phyloP scores from a whole-genome alignment of 2,797 vertebrate species.

The Antrozous pallidus region DNA sequence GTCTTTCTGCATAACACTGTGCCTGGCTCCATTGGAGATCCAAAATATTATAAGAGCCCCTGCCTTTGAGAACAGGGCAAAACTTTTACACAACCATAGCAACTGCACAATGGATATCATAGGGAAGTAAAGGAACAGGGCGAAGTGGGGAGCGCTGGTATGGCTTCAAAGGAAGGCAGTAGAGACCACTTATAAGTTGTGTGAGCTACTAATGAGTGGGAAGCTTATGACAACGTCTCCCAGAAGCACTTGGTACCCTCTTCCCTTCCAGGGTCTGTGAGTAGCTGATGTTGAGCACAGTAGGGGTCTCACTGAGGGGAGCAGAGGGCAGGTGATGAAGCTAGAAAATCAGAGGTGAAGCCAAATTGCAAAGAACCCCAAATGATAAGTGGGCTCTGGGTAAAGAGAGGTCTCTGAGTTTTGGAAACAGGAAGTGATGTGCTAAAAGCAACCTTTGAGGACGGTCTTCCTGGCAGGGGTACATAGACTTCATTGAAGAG shows the following conservation, averaged over 20 bases:
- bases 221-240: background rate
- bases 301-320: background rate
- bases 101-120: rapidly evolving
- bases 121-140: background rate
- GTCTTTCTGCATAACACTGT: background rate
- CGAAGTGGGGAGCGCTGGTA: background rate
- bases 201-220: background rate
- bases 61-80: background rate
- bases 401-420: background rate
- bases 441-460: background rate
- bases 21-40: background rate
- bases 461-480: background rate
- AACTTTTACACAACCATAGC: background rate
- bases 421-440: background rate
- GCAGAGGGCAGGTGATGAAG: background rate
- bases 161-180: no score
- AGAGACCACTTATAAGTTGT: background rate
- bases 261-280: background rate
- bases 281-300: background rate
- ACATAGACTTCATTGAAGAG: background rate
- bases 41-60: background rate
- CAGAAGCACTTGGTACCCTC: rapidly evolving
- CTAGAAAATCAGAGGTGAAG: background rate
- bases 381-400: background rate
- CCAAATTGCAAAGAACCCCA: background rate